A percentile compares a stretch with the other conserved stretches of the same genome.
These are phyloP conservation scores for Cochlearius cochlearius DNA, from an alignment of 2,113 vertebrate species.

Conservation along the genomic window DNA sequence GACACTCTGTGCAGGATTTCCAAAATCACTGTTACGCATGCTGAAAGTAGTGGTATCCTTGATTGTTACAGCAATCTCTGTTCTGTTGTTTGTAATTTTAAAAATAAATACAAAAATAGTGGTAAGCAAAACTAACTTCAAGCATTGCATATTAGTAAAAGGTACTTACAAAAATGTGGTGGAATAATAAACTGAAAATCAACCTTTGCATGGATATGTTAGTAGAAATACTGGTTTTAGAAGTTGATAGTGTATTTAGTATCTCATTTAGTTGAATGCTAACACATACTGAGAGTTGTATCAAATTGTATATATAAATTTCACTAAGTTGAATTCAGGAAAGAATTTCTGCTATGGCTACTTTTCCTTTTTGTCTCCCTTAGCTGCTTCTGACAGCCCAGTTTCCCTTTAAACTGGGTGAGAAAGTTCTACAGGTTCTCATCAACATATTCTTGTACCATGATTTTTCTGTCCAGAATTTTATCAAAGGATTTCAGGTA, in stretches of 20 bases:
- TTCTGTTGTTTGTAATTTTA: background rate
- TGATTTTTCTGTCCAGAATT: slow-evolving; percentile 95
- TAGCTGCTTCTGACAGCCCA: slow-evolving; percentile 85
- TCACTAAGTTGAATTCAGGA: background rate
- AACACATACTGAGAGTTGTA: background rate
- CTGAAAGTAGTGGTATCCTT: background rate
- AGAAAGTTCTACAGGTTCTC: slow-evolving; percentile 89
- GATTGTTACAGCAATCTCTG: background rate
- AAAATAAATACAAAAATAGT: background rate
- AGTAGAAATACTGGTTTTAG: background rate
- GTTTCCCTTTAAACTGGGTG: slow-evolving; percentile 90
- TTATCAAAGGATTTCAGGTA: slow-evolving; percentile 97
- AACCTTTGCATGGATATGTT: background rate
- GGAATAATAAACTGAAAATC: background rate
- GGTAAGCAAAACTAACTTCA: background rate
- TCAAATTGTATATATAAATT: background rate
- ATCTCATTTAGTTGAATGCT: background rate
- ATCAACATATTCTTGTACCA: slow-evolving; percentile 94
- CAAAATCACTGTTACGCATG: background rate
- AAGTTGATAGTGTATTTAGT: background rate
- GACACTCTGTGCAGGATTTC: background rate
- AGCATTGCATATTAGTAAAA: background rate
- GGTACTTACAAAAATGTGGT: background rate
- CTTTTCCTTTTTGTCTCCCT: slow-evolving; percentile 32
- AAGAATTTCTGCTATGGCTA: background rate